Percentiles rank a stretch among this genome's conserved stretches.
These are phyloP conservation scores for Leptobrachium ailaonicum DNA, from an alignment of 2,113 vertebrate genomes.

Conservation along the genomic window DNA sequence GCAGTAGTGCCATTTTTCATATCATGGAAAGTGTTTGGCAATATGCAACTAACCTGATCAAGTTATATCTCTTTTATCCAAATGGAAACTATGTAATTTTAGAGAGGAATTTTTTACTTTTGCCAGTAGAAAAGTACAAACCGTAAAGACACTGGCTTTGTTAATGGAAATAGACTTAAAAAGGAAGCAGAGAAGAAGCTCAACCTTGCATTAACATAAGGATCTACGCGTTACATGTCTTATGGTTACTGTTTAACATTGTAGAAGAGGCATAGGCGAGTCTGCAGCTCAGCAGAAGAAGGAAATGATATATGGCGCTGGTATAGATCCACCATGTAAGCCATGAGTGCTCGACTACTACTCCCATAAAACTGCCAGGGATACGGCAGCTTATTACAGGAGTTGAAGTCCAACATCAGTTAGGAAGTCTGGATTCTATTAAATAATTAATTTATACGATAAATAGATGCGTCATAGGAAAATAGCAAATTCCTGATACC, in stretches of 20 bases:
- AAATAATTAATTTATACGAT: too few relatives aligned
- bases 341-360: too few relatives aligned
- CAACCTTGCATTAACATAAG: background rate
- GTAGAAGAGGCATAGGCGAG: background rate
- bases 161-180: conserved; percentile 23
- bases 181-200: background rate
- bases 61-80: conserved; percentile 19
- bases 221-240: background rate
- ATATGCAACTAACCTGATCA: conserved; percentile 16
- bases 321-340: too few relatives aligned
- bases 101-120: conserved; percentile 4
- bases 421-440: too few relatives aligned
- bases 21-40: conserved; percentile 35
- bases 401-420: too few relatives aligned
- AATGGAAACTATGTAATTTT: conserved; percentile 30
- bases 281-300: too few relatives aligned
- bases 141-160: conserved; percentile 23
- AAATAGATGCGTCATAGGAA: too few relatives aligned
- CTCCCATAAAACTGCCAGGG: too few relatives aligned
- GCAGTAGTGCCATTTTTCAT: conserved; percentile 23
- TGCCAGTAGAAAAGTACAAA: background rate
- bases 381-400: too few relatives aligned
- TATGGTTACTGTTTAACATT: background rate
- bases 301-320: too few relatives aligned
- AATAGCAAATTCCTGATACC: too few relatives aligned